Evolutionary conservation across 2,888 invertebrate species (phyloP).

Genomic region (Iphiclides podalirius): DNA sequence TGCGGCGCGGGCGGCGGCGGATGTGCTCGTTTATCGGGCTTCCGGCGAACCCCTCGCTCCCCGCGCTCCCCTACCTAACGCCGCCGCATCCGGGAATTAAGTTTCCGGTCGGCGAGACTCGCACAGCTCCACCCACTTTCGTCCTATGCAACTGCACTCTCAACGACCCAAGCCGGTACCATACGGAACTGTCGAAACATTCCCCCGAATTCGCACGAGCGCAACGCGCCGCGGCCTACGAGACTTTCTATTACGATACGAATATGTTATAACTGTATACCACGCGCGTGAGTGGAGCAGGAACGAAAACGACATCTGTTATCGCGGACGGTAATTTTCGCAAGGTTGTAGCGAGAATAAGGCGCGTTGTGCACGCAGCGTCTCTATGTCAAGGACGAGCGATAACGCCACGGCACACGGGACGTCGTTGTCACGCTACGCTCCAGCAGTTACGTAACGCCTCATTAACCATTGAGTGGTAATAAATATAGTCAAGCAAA

Average conservation of each 20-base stretch:
- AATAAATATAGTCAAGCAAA: background rate
- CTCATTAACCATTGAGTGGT: background rate
- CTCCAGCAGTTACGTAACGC: slow-evolving; percentile 30
- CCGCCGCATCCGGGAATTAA: slow-evolving; percentile 79
- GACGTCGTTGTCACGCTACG: slow-evolving; percentile 42
- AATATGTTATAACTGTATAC: slow-evolving; percentile 38
- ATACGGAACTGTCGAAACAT: slow-evolving; percentile 21
- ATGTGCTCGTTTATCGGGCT: slow-evolving; percentile 79
- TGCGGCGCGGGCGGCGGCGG: slow-evolving; percentile 79
- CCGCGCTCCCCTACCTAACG: slow-evolving; percentile 69
- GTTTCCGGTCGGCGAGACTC: slow-evolving; percentile 77
- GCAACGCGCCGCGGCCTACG: slow-evolving; percentile 29
- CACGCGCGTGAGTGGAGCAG: slow-evolving; percentile 37
- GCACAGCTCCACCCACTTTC: slow-evolving; percentile 72
- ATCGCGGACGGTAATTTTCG: slow-evolving; percentile 67
- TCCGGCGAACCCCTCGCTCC: slow-evolving; percentile 59
- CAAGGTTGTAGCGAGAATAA: slow-evolving; percentile 76
- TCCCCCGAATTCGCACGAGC: slow-evolving; percentile 23
- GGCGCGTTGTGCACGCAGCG: slow-evolving; percentile 68
- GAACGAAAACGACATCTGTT: slow-evolving; percentile 50
- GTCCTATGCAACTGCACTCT: slow-evolving; percentile 51
- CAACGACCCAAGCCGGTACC: slow-evolving; percentile 26
- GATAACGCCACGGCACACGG: slow-evolving; percentile 64
- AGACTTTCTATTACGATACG: slow-evolving; percentile 20
- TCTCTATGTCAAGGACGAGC: slow-evolving; percentile 78